A percentile compares a stretch with the other conserved stretches of the same genome.
Evolutionary conservation across 2,888 invertebrate species (phyloP).

Genomic region (Tuberolachnus salignus): DNA sequence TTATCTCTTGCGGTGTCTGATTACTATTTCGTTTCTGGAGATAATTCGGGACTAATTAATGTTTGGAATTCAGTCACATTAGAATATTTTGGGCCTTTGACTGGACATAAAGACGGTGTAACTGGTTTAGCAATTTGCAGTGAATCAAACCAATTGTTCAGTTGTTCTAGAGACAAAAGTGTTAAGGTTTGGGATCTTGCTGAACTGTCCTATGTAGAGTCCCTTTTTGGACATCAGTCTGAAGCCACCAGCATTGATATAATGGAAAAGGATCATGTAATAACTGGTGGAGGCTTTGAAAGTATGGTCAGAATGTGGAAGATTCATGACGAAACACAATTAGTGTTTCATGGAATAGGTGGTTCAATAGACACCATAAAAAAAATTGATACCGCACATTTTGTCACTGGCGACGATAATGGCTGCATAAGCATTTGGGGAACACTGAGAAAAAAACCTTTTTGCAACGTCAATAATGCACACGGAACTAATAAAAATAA

Average conservation of each 20-base stretch:
- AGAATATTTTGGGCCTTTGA: constrained; percentile 78
- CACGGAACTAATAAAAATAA: constrained; percentile 73
- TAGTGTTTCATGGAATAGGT: constrained; percentile 85
- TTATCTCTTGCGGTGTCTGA: constrained; percentile 59
- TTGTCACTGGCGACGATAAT: constrained; percentile 90
- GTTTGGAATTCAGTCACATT: constrained; percentile 84
- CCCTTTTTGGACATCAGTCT: constrained; percentile 91
- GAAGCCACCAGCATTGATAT: constrained; percentile 86
- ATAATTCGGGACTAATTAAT: constrained; percentile 72
- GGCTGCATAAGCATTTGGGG: constrained; percentile 86
- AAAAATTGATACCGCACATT: constrained; percentile 91
- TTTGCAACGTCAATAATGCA: constrained; percentile 72
- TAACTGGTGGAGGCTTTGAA: constrained; percentile 90
- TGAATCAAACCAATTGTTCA: constrained; percentile 84
- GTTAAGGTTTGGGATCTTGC: constrained; percentile 95
- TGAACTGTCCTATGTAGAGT: constrained; percentile 95
- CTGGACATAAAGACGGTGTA: constrained; percentile 76
- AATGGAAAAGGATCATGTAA: constrained; percentile 80
- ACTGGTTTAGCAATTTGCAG: constrained; percentile 83
- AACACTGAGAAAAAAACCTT: constrained; percentile 83
- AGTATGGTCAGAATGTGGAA: constrained; percentile 92
- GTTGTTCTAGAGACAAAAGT: constrained; percentile 68
- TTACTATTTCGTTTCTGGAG: constrained; percentile 70
- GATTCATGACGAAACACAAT: constrained; percentile 93
- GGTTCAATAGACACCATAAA: constrained; percentile 87